Conservation (phyloP, 2,113 vertebrate species). For the Aphelocoma coerulescens region DNA sequence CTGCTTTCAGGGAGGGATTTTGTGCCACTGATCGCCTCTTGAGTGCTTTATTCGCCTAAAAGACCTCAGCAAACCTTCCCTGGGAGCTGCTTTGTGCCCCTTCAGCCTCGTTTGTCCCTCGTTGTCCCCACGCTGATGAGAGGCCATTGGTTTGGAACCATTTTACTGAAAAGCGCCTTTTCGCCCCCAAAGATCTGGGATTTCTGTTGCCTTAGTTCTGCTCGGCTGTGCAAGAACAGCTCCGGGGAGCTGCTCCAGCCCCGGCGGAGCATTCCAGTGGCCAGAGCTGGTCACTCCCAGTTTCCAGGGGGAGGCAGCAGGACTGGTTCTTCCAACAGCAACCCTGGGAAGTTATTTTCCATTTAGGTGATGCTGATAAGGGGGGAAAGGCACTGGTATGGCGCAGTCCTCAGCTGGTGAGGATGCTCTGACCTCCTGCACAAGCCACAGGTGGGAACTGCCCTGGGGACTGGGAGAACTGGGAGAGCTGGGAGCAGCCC, state of each 20-base stretch:
- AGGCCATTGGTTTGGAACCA: neutral
- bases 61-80: rapidly evolving
- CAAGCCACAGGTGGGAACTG: neutral
- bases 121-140: neutral
- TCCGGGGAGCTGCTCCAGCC: neutral
- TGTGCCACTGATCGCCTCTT: rapidly evolving
- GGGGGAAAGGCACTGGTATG: neutral
- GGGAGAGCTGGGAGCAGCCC: neutral
- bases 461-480: neutral
- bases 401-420: neutral
- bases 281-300: rapidly evolving
- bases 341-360: rapidly evolving
- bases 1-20: neutral
- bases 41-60: rapidly evolving
- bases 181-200: rapidly evolving
- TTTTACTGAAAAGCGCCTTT: neutral
- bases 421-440: neutral
- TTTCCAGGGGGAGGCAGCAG: neutral
- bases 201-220: neutral
- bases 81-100: neutral
- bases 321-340: rapidly evolving
- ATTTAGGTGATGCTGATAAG: neutral
- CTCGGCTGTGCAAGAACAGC: rapidly evolving
- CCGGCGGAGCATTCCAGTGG: rapidly evolving
- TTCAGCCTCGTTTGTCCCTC: neutral